phyloP scores from a whole-genome alignment of 2,888 invertebrate genomes.

The Oscheius onirici region DNA sequence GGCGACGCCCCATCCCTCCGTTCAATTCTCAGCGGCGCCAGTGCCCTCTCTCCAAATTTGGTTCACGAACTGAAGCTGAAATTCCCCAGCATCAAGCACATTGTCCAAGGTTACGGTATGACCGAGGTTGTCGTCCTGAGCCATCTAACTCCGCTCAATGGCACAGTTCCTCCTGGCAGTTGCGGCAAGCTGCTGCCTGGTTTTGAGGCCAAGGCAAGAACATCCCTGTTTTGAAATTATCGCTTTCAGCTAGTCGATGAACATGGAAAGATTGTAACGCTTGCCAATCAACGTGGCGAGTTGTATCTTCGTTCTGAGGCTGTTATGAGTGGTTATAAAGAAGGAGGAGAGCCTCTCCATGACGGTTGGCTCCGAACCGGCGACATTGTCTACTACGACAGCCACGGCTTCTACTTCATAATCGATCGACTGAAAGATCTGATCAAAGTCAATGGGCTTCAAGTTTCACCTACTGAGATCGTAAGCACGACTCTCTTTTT shows the following conservation, averaged over 20 bases:
- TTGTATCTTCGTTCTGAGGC: conserved; percentile 84
- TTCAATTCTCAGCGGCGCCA: conserved; percentile 61
- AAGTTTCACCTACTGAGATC: conserved; percentile 76
- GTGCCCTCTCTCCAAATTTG: conserved; percentile 51
- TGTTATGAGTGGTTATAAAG: conserved; percentile 82
- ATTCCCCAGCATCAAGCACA: conserved; percentile 58
- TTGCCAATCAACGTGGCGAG: conserved; percentile 81
- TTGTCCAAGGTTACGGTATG: conserved; percentile 69
- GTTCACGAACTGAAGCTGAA: conserved; percentile 47
- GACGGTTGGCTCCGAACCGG: conserved; percentile 83
- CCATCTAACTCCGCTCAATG: conserved; percentile 49
- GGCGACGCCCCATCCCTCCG: conserved; percentile 30
- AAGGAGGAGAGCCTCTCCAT: conserved; percentile 75
- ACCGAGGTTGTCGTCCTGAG: conserved; percentile 61
- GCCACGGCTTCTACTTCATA: conserved; percentile 82
- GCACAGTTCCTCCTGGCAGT: conserved; percentile 45
- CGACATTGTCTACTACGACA: conserved; percentile 85
- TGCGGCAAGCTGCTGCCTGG: conserved; percentile 58
- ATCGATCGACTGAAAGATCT: conserved; percentile 88
- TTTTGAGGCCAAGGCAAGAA: conserved; percentile 59
- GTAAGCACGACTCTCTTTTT: too few species aligned
- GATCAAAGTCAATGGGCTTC: conserved; percentile 88
- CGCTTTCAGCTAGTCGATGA: neutral
- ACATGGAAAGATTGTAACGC: conserved; percentile 66
- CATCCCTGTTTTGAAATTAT: too few species aligned